Percentiles rank a stretch among this genome's conserved stretches.
Evolutionary conservation across 2,113 vertebrate genomes (phyloP).

Genomic region (Leptobrachium ailaonicum): DNA sequence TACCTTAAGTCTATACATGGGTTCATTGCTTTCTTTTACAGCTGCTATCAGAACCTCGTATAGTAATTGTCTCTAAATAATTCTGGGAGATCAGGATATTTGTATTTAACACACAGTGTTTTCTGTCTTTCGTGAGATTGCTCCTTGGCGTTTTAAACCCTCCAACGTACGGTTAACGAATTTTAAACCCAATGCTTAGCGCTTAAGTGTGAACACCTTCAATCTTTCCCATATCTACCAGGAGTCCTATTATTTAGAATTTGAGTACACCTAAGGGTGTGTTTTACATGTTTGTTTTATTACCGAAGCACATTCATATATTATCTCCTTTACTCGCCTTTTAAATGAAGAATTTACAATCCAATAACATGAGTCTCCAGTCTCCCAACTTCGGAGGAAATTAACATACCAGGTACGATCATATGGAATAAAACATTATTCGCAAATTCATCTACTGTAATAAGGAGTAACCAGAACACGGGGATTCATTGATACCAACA

Average conservation of each 20-base stretch:
- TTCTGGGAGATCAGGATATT: background rate
- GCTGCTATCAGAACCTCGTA: background rate
- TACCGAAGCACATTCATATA: constrained; percentile 27
- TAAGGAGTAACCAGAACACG: too few species aligned
- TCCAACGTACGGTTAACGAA: constrained; percentile 27
- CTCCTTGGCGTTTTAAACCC: constrained; percentile 23
- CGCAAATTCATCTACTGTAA: background rate
- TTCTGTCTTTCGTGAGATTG: constrained; percentile 19
- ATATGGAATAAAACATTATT: background rate
- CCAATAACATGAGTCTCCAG: background rate
- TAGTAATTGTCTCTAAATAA: background rate
- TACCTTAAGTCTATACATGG: too few species aligned
- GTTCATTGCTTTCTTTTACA: background rate
- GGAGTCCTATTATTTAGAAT: constrained; percentile 42
- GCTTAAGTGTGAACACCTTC: constrained; percentile 36
- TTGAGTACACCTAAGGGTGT: constrained; percentile 40
- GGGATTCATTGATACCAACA: too few species aligned
- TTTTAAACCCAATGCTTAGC: constrained; percentile 34
- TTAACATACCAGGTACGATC: background rate
- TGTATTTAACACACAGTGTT: background rate
- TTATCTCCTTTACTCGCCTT: constrained; percentile 30
- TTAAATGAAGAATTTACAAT: constrained; percentile 43
- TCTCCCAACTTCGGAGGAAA: constrained; percentile 9
- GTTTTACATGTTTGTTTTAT: constrained; percentile 43
- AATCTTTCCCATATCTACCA: constrained; percentile 32